These are phyloP conservation scores for Cairina moschata DNA, from an alignment of 2,113 vertebrate species.

Conservation along the genomic window DNA sequence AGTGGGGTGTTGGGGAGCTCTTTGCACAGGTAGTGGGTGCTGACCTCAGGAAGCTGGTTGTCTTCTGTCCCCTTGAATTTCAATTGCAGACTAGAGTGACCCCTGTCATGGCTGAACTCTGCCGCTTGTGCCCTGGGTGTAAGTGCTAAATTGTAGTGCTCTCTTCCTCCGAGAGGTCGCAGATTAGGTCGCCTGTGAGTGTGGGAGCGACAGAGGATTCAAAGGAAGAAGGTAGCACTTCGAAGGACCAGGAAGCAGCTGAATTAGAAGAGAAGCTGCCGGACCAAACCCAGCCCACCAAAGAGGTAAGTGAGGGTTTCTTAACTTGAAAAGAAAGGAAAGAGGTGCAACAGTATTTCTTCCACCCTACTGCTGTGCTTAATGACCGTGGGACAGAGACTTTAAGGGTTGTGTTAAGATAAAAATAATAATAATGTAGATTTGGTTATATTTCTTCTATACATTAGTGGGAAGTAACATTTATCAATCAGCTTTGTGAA, in stretches of 20 bases:
- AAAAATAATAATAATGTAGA: background rate
- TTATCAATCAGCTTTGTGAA: background rate
- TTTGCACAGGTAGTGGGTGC: background rate
- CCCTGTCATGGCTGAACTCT: background rate
- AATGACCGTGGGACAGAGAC: background rate
- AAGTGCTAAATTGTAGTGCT: constrained; percentile 44
- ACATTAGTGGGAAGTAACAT: fast-evolving
- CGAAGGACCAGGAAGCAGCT: constrained; percentile 25
- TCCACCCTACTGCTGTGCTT: background rate
- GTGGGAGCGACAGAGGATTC: background rate
- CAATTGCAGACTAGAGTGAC: background rate
- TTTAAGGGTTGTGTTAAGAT: background rate
- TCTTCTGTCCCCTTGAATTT: background rate
- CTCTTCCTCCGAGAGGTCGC: constrained; percentile 67
- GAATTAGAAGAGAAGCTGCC: constrained; percentile 40
- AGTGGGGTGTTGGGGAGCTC: background rate
- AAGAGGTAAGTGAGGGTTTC: constrained; percentile 58
- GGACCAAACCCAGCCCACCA: constrained; percentile 38
- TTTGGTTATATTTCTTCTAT: background rate
- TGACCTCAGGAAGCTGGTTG: background rate
- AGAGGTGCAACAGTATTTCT: background rate
- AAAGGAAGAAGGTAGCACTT: background rate
- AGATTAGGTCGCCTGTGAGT: background rate
- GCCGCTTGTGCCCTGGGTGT: background rate
- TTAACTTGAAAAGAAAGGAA: background rate